Conservation (phyloP, 2,113 vertebrate genomes). For the Asarcornis scutulata region DNA sequence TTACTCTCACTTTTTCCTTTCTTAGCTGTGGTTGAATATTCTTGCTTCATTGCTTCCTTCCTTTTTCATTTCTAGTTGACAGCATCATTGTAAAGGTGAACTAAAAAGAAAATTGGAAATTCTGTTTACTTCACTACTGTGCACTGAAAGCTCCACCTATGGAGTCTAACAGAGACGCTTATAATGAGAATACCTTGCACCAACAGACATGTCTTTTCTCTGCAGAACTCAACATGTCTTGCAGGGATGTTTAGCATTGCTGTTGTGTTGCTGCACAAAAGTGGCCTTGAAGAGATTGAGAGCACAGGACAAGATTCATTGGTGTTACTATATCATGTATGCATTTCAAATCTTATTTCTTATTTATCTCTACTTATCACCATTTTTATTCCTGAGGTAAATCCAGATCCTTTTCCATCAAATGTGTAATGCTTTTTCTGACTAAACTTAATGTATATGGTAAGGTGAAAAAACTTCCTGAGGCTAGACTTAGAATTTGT, state of each 20-base stretch:
- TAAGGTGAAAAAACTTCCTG: background rate
- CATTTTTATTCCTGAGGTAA: slow-evolving; percentile 2
- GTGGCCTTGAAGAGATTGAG: background rate
- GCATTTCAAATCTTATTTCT: slow-evolving; percentile 25
- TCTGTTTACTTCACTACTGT: background rate
- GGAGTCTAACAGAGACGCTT: background rate
- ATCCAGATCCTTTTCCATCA: background rate
- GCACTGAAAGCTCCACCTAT: background rate
- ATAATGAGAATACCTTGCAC: background rate
- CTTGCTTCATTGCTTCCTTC: slow-evolving; percentile 40
- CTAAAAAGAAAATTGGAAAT: slow-evolving; percentile 56
- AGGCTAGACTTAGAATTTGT: background rate
- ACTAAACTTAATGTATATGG: background rate
- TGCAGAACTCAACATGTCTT: background rate
- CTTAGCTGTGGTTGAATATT: slow-evolving; percentile 17
- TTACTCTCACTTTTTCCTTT: slow-evolving; percentile 3
- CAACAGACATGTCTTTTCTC: background rate
- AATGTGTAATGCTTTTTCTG: background rate
- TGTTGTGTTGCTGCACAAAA: background rate
- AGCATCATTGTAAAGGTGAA: slow-evolving; percentile 45
- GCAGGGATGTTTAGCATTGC: background rate
- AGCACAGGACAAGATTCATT: background rate
- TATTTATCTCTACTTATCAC: background rate
- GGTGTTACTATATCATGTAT: background rate
- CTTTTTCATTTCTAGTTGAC: slow-evolving; percentile 57